phyloP scores from a whole-genome alignment of 2,797 vertebrate species.

The Rhadinocentrus ornatus region DNA sequence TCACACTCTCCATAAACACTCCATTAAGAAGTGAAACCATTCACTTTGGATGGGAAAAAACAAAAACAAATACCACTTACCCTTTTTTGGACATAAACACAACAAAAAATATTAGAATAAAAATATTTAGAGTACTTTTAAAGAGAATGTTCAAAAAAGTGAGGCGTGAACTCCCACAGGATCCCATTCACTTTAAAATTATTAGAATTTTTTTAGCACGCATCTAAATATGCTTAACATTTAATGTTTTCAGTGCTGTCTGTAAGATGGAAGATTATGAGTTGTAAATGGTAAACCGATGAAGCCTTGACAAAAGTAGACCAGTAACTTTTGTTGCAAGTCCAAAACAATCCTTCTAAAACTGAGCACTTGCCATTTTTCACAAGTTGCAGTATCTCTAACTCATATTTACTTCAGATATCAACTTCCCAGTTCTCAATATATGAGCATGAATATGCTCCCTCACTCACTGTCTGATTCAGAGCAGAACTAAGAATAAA shows the following conservation, averaged over 20 bases:
- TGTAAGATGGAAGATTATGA: neutral
- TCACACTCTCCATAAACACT: neutral
- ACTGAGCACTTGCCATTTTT: neutral
- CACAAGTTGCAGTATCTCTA: neutral
- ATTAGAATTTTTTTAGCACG: neutral
- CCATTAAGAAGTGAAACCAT: neutral
- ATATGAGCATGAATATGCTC: no score
- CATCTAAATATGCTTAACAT: neutral
- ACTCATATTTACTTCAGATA: neutral
- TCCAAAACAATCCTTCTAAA: neutral
- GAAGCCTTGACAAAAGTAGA: neutral
- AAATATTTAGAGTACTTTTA: neutral
- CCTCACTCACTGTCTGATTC: neutral
- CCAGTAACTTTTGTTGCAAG: neutral
- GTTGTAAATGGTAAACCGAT: neutral
- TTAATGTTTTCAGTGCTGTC: neutral
- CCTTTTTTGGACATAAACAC: neutral
- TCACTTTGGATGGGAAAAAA: neutral
- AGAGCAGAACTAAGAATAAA: neutral
- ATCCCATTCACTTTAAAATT: neutral
- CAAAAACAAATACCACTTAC: neutral
- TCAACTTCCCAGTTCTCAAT: no score
- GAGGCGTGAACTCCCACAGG: neutral
- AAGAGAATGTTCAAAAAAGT: no score
- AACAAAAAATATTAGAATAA: neutral